phyloP scores from a whole-genome alignment of 2,888 invertebrate species.

The Agrochola macilenta region DNA sequence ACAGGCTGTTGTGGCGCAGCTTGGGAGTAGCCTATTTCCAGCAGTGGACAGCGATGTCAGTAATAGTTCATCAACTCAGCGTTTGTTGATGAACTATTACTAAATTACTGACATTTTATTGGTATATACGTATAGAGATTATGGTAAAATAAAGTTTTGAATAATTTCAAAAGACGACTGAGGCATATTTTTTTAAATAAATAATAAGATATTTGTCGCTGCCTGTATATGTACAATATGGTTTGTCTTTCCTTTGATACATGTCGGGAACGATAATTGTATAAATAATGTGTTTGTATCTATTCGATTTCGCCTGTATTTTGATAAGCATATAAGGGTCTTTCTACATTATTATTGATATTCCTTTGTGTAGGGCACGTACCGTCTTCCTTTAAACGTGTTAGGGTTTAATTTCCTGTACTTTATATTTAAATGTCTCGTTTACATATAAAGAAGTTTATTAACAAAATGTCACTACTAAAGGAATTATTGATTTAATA shows the following conservation, averaged over 20 bases:
- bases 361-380: neutral
- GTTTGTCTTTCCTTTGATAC: slow-evolving; percentile 6
- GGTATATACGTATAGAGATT: too few relatives aligned
- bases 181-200: neutral
- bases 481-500: neutral
- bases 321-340: neutral
- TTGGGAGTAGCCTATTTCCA: too few relatives aligned
- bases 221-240: neutral
- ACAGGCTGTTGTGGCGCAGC: too few relatives aligned
- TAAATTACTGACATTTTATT: neutral
- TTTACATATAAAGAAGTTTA: neutral
- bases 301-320: neutral
- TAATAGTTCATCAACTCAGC: too few relatives aligned
- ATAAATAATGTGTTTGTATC: slow-evolving; percentile 7
- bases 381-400: neutral
- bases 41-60: too few relatives aligned
- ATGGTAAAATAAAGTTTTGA: too few relatives aligned
- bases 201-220: neutral
- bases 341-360: neutral
- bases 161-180: neutral
- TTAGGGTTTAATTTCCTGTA: neutral
- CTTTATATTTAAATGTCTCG: neutral
- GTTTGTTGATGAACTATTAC: neutral
- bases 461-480: neutral
- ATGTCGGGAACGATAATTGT: neutral